Percentiles rank a stretch among this genome's conserved stretches.
These are phyloP conservation scores for Tubiluchus corallicola DNA, from an alignment of 2,888 invertebrate genomes.

Conservation along the genomic window DNA sequence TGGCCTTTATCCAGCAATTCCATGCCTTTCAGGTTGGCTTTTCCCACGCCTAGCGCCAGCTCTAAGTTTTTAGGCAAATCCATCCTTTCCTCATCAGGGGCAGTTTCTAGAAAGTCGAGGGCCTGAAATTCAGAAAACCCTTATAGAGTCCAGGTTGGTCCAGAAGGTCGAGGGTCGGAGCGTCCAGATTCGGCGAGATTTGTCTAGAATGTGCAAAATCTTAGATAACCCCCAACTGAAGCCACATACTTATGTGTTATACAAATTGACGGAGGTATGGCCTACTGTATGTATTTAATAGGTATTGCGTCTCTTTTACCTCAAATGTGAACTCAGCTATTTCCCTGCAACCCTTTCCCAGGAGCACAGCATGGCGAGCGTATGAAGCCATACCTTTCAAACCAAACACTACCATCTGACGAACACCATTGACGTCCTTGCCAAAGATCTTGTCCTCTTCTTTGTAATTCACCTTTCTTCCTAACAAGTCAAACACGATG, in stretches of 20 bases:
- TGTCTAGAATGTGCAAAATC: too few species aligned
- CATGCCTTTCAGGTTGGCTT: conserved; percentile 17
- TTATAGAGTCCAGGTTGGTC: too few species aligned
- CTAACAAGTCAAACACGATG: too few species aligned
- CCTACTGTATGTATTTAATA: too few species aligned
- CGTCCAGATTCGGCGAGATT: too few species aligned
- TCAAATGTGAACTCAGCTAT: neutral
- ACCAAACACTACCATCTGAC: conserved; percentile 19
- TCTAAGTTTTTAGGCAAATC: conserved; percentile 16
- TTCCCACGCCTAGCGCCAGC: conserved; percentile 18
- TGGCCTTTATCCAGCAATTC: conserved; percentile 18
- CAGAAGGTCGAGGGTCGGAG: too few species aligned
- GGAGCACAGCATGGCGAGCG: conserved; percentile 15
- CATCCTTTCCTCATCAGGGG: conserved; percentile 11
- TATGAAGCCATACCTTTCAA: conserved; percentile 18
- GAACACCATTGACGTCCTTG: conserved; percentile 18
- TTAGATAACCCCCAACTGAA: too few species aligned
- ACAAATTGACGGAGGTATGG: too few species aligned
- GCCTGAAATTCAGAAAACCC: neutral
- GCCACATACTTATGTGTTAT: too few species aligned
- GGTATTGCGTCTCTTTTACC: neutral
- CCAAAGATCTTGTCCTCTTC: too few species aligned
- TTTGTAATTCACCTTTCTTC: too few species aligned
- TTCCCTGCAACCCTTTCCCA: conserved; percentile 12
- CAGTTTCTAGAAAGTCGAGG: conserved; percentile 10